These are phyloP conservation scores for Lamproptera curius DNA, from an alignment of 2,888 invertebrate species.

Conservation along the genomic window DNA sequence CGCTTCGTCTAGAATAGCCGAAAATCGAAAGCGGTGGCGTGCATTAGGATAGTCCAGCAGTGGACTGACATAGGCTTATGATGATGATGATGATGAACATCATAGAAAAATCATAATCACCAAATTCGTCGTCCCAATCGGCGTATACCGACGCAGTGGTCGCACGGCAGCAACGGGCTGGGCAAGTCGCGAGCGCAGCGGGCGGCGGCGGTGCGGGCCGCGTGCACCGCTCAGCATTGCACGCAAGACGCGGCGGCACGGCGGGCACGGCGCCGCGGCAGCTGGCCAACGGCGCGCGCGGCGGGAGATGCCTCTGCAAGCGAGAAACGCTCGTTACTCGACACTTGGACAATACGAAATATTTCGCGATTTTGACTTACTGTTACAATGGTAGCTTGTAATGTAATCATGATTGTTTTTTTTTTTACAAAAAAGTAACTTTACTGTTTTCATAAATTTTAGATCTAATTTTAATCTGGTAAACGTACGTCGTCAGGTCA, in stretches of 20 bases:
- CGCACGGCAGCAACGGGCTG: constrained; percentile 65
- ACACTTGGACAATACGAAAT: neutral
- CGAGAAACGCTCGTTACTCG: neutral
- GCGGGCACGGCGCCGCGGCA: constrained; percentile 53
- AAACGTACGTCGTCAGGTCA: too few species aligned
- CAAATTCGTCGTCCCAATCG: constrained; percentile 19
- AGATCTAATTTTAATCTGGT: too few species aligned
- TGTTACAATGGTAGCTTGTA: too few species aligned
- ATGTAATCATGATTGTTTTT: too few species aligned
- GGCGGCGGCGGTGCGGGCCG: constrained; percentile 62
- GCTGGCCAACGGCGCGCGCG: constrained; percentile 61
- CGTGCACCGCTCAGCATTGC: constrained; percentile 75
- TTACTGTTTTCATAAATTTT: too few species aligned
- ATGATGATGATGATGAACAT: too few species aligned
- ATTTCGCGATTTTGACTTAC: too few species aligned
- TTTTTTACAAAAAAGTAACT: too few species aligned
- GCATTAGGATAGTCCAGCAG: too few species aligned
- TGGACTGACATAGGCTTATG: too few species aligned
- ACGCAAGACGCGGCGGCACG: constrained; percentile 72
- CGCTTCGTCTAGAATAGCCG: too few species aligned
- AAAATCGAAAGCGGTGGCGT: too few species aligned
- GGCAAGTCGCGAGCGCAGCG: constrained; percentile 56
- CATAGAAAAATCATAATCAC: constrained; percentile 15
- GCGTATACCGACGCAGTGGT: constrained; percentile 52
- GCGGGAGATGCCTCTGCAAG: constrained; percentile 65